These are phyloP conservation scores for Ctenopoma kingsleyae DNA, from an alignment of 2,797 vertebrate genomes.

Conservation along the genomic window DNA sequence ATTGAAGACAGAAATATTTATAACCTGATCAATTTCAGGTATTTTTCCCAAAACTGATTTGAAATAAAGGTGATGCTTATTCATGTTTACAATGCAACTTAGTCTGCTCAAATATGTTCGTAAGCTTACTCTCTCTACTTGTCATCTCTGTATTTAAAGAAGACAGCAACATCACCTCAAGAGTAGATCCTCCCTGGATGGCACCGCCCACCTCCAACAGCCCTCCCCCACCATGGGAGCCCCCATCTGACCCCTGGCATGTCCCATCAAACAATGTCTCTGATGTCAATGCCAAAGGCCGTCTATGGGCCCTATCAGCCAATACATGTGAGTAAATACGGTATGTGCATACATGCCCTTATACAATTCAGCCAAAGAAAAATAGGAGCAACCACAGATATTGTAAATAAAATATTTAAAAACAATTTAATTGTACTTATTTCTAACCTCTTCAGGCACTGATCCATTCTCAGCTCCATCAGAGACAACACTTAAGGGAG, in stretches of 20 bases:
- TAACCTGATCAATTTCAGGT: neutral
- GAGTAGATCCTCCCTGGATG: conserved; percentile 78
- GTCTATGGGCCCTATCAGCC: conserved; percentile 63
- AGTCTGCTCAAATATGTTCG: neutral
- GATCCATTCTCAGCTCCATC: conserved; percentile 76
- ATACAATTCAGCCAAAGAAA: neutral
- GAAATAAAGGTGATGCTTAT: neutral
- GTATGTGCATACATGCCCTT: neutral
- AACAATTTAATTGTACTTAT: conserved; percentile 19
- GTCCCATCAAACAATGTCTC: conserved; percentile 55
- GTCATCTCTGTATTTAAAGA: conserved; percentile 43
- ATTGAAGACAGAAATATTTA: neutral
- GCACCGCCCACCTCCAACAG: conserved; percentile 68
- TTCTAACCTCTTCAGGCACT: conserved; percentile 51
- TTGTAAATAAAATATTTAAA: neutral
- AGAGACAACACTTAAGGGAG: conserved; percentile 40
- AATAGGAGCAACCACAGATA: neutral
- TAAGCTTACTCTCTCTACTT: conserved; percentile 1
- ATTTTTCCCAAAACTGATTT: neutral
- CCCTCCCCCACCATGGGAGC: conserved; percentile 80
- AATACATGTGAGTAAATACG: conserved; percentile 64
- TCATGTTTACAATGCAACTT: neutral
- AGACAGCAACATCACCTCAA: conserved; percentile 50
- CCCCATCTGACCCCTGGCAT: conserved; percentile 78
- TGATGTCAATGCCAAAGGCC: conserved; percentile 41